Conservation (phyloP, 30 jellyfish, hydroid and myxozoan species). For the Haliclystus octoradiatus region DNA sequence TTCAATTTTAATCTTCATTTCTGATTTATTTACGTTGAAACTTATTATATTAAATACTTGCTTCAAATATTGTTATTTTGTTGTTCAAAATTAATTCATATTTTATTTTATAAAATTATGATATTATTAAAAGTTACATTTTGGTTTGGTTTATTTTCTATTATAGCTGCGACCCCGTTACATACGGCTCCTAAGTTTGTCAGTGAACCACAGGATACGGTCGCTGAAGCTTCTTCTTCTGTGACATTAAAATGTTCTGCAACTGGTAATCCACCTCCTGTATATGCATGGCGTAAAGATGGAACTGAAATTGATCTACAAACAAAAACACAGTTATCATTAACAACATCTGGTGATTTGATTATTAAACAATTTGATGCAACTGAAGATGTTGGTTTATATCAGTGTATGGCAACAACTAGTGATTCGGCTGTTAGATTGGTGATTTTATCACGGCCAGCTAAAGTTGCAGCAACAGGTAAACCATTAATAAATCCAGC, state of each 20-base stretch:
- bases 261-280: constrained; percentile 66
- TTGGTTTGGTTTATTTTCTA: no score
- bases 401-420: constrained; percentile 50
- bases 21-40: no score
- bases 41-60: no score
- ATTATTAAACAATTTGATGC: constrained; percentile 29
- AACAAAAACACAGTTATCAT: constrained; percentile 3
- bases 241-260: constrained; percentile 54
- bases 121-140: no score
- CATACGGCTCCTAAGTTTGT: constrained; percentile 52
- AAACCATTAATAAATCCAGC: neutral
- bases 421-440: constrained; percentile 26
- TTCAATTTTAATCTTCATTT: no score
- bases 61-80: no score
- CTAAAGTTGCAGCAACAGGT: constrained; percentile 39
- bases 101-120: no score
- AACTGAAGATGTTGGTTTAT: constrained; percentile 41
- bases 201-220: constrained; percentile 46
- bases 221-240: constrained; percentile 28
- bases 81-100: no score
- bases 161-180: constrained; percentile 14
- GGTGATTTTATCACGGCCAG: constrained; percentile 39
- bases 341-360: constrained; percentile 46
- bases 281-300: constrained; percentile 50
- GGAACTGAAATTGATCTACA: constrained; percentile 37